These are phyloP conservation scores for Oreochromis tanganicae DNA, from an alignment of 2,113 vertebrate genomes.

Conservation along the genomic window DNA sequence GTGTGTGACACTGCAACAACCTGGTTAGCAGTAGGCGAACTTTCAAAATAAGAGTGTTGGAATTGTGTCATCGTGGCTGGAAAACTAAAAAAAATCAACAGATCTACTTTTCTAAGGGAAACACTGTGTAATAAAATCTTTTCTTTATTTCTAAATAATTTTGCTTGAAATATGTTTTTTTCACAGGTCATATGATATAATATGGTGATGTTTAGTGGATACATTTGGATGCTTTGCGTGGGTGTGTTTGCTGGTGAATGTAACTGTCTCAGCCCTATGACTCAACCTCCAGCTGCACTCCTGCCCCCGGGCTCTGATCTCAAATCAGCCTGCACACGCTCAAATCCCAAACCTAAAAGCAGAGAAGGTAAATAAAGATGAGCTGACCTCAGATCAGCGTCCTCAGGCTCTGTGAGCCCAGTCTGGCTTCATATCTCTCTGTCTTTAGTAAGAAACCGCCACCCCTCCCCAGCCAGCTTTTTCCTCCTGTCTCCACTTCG, in stretches of 20 bases:
- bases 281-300: conserved; percentile 4
- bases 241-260: neutral
- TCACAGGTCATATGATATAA: neutral
- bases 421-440: neutral
- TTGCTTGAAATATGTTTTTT: neutral
- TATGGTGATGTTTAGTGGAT: neutral
- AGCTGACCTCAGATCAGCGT: neutral
- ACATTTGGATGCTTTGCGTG: neutral
- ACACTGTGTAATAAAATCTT: neutral
- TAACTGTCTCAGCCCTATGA: neutral
- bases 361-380: neutral
- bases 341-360: neutral
- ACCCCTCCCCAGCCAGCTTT: neutral
- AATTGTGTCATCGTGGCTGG: neutral
- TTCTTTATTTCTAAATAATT: neutral
- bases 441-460: neutral
- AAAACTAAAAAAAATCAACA: neutral
- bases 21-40: too few species aligned
- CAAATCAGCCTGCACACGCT: neutral
- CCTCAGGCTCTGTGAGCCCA: neutral
- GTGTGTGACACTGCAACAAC: neutral
- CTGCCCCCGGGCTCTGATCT: neutral
- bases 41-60: neutral
- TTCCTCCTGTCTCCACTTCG: neutral
- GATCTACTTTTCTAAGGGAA: neutral